Conservation (phyloP, 2,113 vertebrate genomes). For the Leucopsar rothschildi region DNA sequence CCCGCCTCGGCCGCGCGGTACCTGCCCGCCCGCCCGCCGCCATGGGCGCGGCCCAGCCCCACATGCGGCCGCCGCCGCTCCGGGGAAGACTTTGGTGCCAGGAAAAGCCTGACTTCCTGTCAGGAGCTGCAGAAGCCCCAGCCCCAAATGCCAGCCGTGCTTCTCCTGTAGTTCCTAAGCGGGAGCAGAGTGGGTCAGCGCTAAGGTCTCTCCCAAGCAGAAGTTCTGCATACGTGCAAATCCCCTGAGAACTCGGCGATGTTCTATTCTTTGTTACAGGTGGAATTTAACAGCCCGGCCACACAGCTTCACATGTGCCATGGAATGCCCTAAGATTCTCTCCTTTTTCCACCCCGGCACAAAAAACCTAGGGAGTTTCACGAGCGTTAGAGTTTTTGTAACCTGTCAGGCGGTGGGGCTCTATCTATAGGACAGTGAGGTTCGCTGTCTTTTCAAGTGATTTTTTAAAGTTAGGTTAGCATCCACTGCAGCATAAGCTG, state of each 20-base stretch:
- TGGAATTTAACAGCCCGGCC: background rate
- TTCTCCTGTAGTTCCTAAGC: fast-evolving
- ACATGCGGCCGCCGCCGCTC: no score
- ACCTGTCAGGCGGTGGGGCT: no score
- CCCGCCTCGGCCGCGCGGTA: background rate
- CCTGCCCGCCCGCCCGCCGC: background rate
- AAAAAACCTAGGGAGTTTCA: background rate
- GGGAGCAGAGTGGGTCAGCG: background rate
- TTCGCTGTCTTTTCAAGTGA: background rate
- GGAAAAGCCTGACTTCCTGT: background rate
- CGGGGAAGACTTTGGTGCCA: background rate
- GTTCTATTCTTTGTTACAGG: fast-evolving
- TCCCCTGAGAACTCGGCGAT: fast-evolving
- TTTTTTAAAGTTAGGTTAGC: background rate
- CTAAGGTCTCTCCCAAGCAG: fast-evolving
- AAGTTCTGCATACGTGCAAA: background rate
- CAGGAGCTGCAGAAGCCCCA: background rate
- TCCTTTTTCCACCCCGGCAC: background rate
- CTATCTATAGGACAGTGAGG: background rate
- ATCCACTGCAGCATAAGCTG: background rate
- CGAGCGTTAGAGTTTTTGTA: background rate
- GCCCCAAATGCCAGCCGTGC: fast-evolving
- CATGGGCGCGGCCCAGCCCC: background rate
- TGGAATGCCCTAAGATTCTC: background rate
- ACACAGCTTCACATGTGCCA: fast-evolving